A percentile compares a stretch with the other conserved stretches of the same genome.
Conservation (phyloP, 2,797 vertebrate species). For the Glossophaga mutica region DNA sequence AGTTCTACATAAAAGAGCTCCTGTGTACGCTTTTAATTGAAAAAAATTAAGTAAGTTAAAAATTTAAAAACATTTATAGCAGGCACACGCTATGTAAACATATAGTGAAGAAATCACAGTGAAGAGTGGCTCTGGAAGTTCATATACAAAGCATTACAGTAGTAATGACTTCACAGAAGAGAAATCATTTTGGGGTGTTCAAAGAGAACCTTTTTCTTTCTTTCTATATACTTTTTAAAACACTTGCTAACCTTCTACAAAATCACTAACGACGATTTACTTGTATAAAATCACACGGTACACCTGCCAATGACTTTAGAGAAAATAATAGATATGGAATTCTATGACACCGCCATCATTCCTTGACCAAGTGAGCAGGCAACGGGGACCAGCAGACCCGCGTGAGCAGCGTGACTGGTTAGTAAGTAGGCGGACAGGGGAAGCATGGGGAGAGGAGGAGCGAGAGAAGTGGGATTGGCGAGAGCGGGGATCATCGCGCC, state of each 20-base stretch:
- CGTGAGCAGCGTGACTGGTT: not conserved
- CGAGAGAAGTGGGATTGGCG: no score
- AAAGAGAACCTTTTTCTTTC: not conserved
- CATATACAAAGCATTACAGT: not conserved
- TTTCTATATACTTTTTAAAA: not conserved
- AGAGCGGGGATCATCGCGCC: accelerated
- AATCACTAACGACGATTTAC: not conserved
- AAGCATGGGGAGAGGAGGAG: not conserved
- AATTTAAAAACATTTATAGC: not conserved
- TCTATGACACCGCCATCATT: not conserved
- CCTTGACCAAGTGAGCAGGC: not conserved
- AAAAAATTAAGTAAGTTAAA: not conserved
- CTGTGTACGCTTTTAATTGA: not conserved
- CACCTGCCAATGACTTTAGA: not conserved
- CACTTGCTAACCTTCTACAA: not conserved
- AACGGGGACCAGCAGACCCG: not conserved
- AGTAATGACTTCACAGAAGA: not conserved
- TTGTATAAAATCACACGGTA: not conserved
- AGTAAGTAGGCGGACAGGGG: not conserved
- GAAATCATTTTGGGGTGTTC: not conserved
- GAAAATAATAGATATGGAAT: not conserved
- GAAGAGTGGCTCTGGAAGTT: not conserved
- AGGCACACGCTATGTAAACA: not conserved
- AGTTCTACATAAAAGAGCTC: not conserved
- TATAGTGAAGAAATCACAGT: not conserved